phyloP scores from a whole-genome alignment of 2,797 vertebrate genomes.

The Telmatherina bonti region DNA sequence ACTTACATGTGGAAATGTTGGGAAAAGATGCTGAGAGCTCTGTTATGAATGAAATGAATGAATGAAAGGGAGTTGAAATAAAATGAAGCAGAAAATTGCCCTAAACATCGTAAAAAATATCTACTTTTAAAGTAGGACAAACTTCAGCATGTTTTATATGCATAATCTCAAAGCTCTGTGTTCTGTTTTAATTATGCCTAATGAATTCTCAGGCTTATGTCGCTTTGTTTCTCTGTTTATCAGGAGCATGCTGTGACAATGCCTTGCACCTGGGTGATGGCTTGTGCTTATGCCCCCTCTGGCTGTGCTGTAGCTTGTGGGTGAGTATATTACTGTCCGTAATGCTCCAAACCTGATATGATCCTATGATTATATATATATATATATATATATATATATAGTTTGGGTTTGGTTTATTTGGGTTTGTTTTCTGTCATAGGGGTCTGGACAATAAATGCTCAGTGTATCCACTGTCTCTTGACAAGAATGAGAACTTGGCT shows the following conservation, averaged over 20 bases:
- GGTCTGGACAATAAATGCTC: conserved; percentile 99
- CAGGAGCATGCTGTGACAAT: conserved; percentile 98
- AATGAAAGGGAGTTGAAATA: too few species aligned
- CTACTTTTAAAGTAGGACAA: background rate
- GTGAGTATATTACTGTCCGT: conserved; percentile 80
- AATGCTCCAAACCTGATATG: conserved; percentile 1
- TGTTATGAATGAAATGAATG: too few species aligned
- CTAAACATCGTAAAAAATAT: background rate
- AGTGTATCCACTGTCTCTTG: conserved; percentile 96
- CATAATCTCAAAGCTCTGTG: background rate
- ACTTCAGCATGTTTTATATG: background rate
- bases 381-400: too few species aligned
- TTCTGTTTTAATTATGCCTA: conserved; percentile 36
- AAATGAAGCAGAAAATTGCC: background rate
- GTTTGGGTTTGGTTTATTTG: background rate
- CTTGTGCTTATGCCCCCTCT: conserved; percentile 95
- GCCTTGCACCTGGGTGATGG: conserved; percentile 99
- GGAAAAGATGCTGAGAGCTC: background rate
- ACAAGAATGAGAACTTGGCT: conserved; percentile 98
- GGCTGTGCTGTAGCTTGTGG: conserved; percentile 98
- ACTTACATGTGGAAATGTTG: background rate
- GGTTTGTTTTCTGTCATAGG: conserved; percentile 68
- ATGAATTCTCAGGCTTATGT: conserved; percentile 44
- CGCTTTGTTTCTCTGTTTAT: conserved; percentile 57
- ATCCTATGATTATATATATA: background rate